phyloP scores from a whole-genome alignment of 2,797 vertebrate genomes.

The Knipowitschia caucasica region DNA sequence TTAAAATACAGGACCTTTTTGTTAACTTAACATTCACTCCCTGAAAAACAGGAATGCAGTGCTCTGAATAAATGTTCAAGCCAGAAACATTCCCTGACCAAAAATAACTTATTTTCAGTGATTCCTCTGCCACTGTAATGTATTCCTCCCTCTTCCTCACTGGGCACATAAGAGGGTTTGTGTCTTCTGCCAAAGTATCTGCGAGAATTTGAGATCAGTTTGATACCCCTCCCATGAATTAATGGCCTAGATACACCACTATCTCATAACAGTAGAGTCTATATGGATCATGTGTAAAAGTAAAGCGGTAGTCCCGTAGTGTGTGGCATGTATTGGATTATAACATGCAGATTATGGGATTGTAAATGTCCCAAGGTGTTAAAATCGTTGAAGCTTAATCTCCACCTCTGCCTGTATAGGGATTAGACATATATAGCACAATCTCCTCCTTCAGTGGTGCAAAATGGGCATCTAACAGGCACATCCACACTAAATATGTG shows the following conservation, averaged over 20 bases:
- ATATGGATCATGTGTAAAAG: conserved; percentile 19
- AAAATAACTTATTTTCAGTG: conserved; percentile 38
- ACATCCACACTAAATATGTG: conserved; percentile 63
- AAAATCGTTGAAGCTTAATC: conserved; percentile 55
- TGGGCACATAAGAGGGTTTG: conserved; percentile 42
- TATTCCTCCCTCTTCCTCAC: conserved; percentile 41
- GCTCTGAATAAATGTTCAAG: conserved; percentile 31
- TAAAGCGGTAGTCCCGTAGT: conserved; percentile 18
- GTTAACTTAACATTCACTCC: conserved; percentile 33
- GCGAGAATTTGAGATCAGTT: conserved; percentile 52
- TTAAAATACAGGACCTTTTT: too few species aligned
- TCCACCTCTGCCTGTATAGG: conserved; percentile 54
- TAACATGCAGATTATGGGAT: conserved; percentile 49
- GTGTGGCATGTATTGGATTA: conserved; percentile 48
- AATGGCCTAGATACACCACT: conserved; percentile 56
- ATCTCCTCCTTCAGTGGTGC: conserved; percentile 50
- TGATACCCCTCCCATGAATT: conserved; percentile 51
- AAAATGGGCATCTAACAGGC: conserved; percentile 43
- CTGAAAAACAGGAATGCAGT: conserved; percentile 32
- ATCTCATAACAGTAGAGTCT: conserved; percentile 27
- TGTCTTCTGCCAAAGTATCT: conserved; percentile 29
- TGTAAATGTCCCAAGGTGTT: conserved; percentile 63
- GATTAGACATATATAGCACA: conserved; percentile 65
- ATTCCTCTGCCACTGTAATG: conserved; percentile 41
- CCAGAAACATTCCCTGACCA: conserved; percentile 39